Percentiles rank a stretch among this genome's conserved stretches.
Conservation (phyloP, 1,140 invertebrate species). For the Lucilia cuprina region DNA sequence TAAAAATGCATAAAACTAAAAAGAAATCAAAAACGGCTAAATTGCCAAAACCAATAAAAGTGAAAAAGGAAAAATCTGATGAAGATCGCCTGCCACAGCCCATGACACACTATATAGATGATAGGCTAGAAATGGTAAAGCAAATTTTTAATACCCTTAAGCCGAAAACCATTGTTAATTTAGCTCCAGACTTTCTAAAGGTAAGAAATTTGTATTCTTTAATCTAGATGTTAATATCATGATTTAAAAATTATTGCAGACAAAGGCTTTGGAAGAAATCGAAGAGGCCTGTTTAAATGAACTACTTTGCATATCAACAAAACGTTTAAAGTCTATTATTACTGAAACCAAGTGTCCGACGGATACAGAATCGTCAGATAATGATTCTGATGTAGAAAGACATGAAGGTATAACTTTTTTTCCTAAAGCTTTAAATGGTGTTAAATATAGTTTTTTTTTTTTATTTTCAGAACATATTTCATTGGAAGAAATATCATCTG, state of each 20-base stretch:
- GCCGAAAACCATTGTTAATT: conserved; percentile 68
- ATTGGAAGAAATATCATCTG: conserved; percentile 68
- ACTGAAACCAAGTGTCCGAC: conserved; percentile 66
- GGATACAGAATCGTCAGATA: conserved; percentile 64
- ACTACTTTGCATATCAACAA: conserved; percentile 68
- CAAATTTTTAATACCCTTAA: conserved; percentile 71
- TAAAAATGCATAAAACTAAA: conserved; percentile 49
- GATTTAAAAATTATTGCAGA: conserved; percentile 48
- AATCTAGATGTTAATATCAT: not conserved
- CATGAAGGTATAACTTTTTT: conserved; percentile 49
- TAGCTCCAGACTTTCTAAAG: conserved; percentile 69
- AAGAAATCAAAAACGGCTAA: conserved; percentile 50
- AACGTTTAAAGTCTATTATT: conserved; percentile 66
- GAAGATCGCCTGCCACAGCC: conserved; percentile 55
- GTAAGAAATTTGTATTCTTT: conserved; percentile 45
- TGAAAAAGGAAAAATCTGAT: conserved; percentile 58
- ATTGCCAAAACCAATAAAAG: conserved; percentile 56
- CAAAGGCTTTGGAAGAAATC: conserved; percentile 67
- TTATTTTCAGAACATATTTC: conserved; percentile 66
- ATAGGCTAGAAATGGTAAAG: conserved; percentile 70
- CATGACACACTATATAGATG: conserved; percentile 69
- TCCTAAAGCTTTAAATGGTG: not conserved
- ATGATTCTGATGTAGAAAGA: conserved; percentile 62
- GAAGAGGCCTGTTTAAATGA: conserved; percentile 71
- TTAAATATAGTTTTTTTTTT: not conserved